Base-by-base conservation (phyloP, 1,140 invertebrate species). In the Caligus rogercresseyi region DNA sequence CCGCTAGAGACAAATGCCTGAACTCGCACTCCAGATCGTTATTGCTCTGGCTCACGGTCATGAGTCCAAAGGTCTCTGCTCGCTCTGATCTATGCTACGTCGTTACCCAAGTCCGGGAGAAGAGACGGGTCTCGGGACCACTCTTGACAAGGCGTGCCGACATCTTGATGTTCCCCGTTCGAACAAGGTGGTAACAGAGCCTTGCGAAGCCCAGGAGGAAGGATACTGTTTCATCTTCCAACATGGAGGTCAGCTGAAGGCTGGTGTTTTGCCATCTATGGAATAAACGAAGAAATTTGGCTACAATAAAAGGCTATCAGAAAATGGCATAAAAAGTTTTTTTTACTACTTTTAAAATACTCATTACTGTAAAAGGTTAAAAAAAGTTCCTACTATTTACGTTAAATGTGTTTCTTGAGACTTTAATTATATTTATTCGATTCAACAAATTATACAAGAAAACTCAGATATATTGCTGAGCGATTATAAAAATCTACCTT, bases 1-100 rank as follows among this genome's bases (percentile, higher is more conserved):
- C 61, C n/a, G 61, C 61, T 25, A 63, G 52, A 62, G 61, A 63
- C n/a, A 63, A 25, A 19, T 63, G 61, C 14, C 61, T 19, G 25
- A 63, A 63, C 19, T 63, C 61, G 25, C 61, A 63, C 25, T 63
- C 61, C 7, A 63, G 26, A 15, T 60, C 20, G 16, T 25, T 18
- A 2, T 25, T 25, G 2, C 51, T 25, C 26, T 60, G 24, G 24
- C 24, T 60, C 11, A 60, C 24, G 24, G 26, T 60, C 57, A 60
- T 60, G 7, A 60, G 57, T 18, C 57, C 57, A 43, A 60, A 60
- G 2, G 24, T 60, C 16, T 60, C 57, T 1, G 57, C 57, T 11
- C 26, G 24, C 26, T 60, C 57, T 31, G 57, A 43, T 60, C 57
- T 31, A 60, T 62, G 23, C 24, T 54, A 62, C 31, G 24, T 53